Base-by-base conservation (phyloP, 2,888 invertebrate species). In the Metopia argyrocephala region DNA sequence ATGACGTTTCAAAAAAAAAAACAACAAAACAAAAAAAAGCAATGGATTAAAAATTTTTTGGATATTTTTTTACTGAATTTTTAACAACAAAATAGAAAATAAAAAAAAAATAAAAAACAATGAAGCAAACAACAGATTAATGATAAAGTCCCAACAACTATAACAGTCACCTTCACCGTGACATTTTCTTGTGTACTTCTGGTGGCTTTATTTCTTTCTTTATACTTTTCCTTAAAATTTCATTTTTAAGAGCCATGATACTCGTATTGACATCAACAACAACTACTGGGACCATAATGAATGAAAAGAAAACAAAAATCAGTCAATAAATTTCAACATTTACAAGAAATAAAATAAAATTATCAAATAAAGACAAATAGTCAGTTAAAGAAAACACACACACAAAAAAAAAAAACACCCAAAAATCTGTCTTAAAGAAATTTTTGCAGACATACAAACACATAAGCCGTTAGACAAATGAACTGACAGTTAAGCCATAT, bases 251-350 rank as follows among this genome's bases (percentile, higher is more conserved):
- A 4, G 54, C 46, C 68, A 48, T 62, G 25, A 68, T 54, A 54
- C 9, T 28, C 18, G 46, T 46, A 56, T 59, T 66, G 45, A 50
- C 15, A 38, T 2, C 54, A 54, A 46, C 15, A 54, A 62, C 38
- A 23, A 59, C 3, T 15, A 57, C 3, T 12, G n/a, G n/a, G n/a
- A 6, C 38, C 48, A n/a, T 6, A 2, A n/a, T 6, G n/a, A n/a
- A 20, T n/a, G 48, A 25, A 7, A 27, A 59, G 21, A 50, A 38
- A 31, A 45, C 23, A 56, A 28, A 73, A 76, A 80, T 64, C 59
- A 73, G 56, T 61, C 78, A 78, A 78, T 81, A 81, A 81, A 81
- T 78, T 74, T 81, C 81, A 81, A 75, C 73, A 76, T 69, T 76
- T 18, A 69, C 54, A 76, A 48, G 31, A 31, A 76, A 69, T 48